Conservation (phyloP, 1,140 invertebrate species). For the Schlechtendalia chinensis region DNA sequence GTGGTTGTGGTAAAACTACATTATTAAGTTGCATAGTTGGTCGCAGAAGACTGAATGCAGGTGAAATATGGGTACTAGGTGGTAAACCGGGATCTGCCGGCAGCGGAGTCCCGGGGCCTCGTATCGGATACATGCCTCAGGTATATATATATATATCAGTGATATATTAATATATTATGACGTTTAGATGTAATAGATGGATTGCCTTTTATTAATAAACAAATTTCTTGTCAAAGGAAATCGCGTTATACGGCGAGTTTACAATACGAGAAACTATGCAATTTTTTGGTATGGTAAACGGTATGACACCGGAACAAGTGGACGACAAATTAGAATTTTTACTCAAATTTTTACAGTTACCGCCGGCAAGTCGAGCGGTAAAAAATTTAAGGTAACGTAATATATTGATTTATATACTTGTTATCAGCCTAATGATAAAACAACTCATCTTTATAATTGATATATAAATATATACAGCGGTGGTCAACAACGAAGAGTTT, state of each 20-base stretch:
- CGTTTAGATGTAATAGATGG: too few species aligned
- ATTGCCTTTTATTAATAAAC: too few species aligned
- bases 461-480: constrained; percentile 63
- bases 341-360: constrained; percentile 84
- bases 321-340: constrained; percentile 81
- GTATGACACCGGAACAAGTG: constrained; percentile 80
- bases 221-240: constrained; percentile 66
- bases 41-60: constrained; percentile 70
- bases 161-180: background rate
- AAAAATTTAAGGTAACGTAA: constrained; percentile 76
- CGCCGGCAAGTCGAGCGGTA: constrained; percentile 78
- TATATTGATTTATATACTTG: background rate
- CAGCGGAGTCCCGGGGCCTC: constrained; percentile 74
- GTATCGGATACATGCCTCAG: constrained; percentile 84
- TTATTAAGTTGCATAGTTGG: constrained; percentile 82
- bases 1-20: constrained; percentile 82
- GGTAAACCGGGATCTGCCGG: constrained; percentile 78
- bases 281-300: constrained; percentile 95
- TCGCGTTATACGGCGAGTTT: constrained; percentile 91
- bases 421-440: background rate
- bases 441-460: background rate
- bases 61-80: constrained; percentile 79
- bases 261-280: constrained; percentile 92
- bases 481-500: constrained; percentile 84
- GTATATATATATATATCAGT: too few species aligned